A percentile compares a stretch with the other conserved stretches of the same genome.
Evolutionary conservation across 2,888 invertebrate species (phyloP).

Genomic region (Noctua janthe): DNA sequence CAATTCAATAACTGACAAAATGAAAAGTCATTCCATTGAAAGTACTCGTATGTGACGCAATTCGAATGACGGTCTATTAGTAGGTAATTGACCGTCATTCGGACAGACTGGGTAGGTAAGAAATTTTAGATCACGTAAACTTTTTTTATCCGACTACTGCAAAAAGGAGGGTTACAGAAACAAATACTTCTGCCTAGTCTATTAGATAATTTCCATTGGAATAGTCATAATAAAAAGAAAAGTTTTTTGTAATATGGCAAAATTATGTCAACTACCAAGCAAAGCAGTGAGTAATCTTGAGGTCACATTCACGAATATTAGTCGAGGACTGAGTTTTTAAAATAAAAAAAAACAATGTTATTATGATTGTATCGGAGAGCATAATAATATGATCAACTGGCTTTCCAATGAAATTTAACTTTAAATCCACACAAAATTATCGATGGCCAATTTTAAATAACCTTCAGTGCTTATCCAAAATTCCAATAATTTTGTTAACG

Average conservation of each 20-base stretch:
- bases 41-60: too few species aligned
- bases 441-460: not conserved
- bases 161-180: too few species aligned
- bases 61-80: not conserved
- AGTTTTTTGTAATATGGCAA: too few species aligned
- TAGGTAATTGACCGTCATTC: too few species aligned
- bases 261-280: not conserved
- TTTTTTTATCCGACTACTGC: too few species aligned
- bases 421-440: not conserved
- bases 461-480: not conserved
- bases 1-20: not conserved
- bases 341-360: not conserved
- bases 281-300: not conserved
- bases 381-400: not conserved
- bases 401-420: not conserved
- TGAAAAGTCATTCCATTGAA: not conserved
- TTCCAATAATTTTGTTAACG: constrained; percentile 11
- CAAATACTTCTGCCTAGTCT: not conserved
- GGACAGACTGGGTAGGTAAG: not conserved
- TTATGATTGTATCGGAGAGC: not conserved
- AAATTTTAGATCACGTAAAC: not conserved
- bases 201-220: too few species aligned
- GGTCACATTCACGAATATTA: not conserved
- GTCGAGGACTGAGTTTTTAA: not conserved
- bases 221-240: too few species aligned